Evolutionary conservation across 1,140 invertebrate genomes (phyloP), one percentile per base, ranked within the genome.

Genomic region (Oedothorax gibbosus): DNA sequence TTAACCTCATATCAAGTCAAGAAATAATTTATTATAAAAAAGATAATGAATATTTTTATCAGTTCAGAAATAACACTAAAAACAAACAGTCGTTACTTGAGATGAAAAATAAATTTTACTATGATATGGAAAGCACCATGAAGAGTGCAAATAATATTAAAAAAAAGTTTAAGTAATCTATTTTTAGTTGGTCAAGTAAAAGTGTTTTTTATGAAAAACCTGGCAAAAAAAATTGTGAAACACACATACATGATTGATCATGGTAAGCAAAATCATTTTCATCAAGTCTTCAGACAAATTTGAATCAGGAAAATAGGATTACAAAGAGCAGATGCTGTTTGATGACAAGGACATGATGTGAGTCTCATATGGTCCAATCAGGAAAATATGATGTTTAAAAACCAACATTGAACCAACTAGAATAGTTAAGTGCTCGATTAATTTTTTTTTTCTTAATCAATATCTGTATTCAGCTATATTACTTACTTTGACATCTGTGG

Each of bases 281-380:
- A 85, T 78, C 15, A 85, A 69, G 35, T 78, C 73, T 71, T 77
- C 73, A 60, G 56, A 1, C 14, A 85, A 21, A 77, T 85, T 77
- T 21, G 73, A 21, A 60, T 85, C 83, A 7, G 83, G 83, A 54
- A 85, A 85, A 85, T 68, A 54, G 83, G 83, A 51, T 77, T 68
- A 21, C 83, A 77, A 14, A 85, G 51, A 15, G 83, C 83, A 21
- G 83, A 77, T 21, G 83, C 83, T 56, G 83, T 53, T 49, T 85
- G 83, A 20, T 51, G 1, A 78, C 83, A 69, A 85, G 68, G 20
- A 84, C 62, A 66, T 84, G 81, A 57, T 84, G 81, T 35, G 81
- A n/a, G 71, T 75, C 57, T 75, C 81, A 15, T 57, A 75, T 3
- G 81, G 72, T n/a, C 81, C 51, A 84, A 76, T 75, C 81, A 75